These are phyloP conservation scores for Auanema freiburgensis DNA, from an alignment of 2,888 invertebrate species.

Conservation along the genomic window DNA sequence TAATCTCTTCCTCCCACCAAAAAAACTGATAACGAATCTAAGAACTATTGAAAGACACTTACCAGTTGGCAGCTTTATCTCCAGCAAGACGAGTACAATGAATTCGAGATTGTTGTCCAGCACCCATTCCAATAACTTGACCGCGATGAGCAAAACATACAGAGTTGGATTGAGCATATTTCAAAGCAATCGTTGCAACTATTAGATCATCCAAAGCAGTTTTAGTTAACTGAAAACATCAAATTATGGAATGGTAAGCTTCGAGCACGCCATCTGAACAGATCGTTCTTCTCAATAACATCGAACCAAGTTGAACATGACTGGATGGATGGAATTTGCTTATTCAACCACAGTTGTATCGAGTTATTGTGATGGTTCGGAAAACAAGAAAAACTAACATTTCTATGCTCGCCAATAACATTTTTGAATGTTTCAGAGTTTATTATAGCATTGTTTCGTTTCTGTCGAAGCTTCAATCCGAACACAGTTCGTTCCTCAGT, in stretches of 20 bases:
- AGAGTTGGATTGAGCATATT: conserved; percentile 97
- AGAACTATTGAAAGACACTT: conserved; percentile 18
- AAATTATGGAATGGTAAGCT: not conserved
- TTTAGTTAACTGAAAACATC: conserved; percentile 72
- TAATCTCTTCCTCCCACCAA: not conserved
- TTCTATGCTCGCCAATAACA: conserved; percentile 76
- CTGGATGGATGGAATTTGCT: not conserved
- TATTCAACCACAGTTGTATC: not conserved
- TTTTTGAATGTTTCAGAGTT: conserved; percentile 79
- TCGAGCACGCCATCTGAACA: not conserved
- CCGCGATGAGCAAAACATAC: conserved; percentile 94
- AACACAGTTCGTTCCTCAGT: conserved; percentile 83
- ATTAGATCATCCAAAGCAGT: conserved; percentile 84
- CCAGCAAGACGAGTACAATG: conserved; percentile 96
- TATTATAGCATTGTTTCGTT: conserved; percentile 84
- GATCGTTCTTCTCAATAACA: not conserved
- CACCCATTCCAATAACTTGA: conserved; percentile 80
- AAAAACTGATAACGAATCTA: no score
- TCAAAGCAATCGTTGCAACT: conserved; percentile 91
- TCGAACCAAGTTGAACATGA: not conserved
- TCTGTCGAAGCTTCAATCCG: conserved; percentile 79
- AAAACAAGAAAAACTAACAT: conserved; percentile 68
- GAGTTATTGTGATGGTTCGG: no score
- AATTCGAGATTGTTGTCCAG: conserved; percentile 97
- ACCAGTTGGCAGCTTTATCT: conserved; percentile 95